These are phyloP conservation scores for Heliconius charithonia DNA, from an alignment of 2,888 invertebrate species.

Conservation along the genomic window DNA sequence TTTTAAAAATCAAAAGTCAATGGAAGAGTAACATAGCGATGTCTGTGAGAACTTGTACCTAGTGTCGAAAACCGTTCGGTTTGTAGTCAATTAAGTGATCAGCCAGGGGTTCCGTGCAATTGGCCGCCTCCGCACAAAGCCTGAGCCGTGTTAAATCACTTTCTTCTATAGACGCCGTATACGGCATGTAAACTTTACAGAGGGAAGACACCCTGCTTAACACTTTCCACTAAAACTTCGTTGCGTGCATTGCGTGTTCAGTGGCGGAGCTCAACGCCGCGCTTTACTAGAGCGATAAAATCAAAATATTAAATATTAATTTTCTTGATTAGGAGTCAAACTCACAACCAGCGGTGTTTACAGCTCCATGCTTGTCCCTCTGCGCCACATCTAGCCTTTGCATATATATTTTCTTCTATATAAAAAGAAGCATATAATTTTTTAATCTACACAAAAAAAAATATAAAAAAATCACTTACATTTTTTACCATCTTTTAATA, in stretches of 20 bases:
- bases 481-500: background rate
- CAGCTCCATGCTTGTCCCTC: no score
- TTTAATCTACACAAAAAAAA: background rate
- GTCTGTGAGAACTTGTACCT: conserved; percentile 46
- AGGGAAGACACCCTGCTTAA: background rate
- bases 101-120: conserved; percentile 81
- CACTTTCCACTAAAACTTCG: background rate
- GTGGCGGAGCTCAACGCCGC: background rate
- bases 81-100: conserved; percentile 82
- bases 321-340: no score
- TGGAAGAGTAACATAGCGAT: conserved; percentile 48
- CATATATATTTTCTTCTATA: no score
- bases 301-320: no score
- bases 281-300: background rate
- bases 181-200: no score
- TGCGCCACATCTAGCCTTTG: no score
- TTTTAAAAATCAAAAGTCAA: conserved; percentile 48
- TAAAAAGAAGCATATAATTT: no score
- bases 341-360: no score
- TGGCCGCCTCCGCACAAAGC: conserved; percentile 80
- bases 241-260: background rate
- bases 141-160: conserved; percentile 57
- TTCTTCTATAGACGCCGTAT: no score
- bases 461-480: background rate
- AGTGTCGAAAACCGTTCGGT: conserved; percentile 70